These are phyloP conservation scores for Bucco capensis DNA, from an alignment of 2,113 vertebrate genomes.

Conservation along the genomic window DNA sequence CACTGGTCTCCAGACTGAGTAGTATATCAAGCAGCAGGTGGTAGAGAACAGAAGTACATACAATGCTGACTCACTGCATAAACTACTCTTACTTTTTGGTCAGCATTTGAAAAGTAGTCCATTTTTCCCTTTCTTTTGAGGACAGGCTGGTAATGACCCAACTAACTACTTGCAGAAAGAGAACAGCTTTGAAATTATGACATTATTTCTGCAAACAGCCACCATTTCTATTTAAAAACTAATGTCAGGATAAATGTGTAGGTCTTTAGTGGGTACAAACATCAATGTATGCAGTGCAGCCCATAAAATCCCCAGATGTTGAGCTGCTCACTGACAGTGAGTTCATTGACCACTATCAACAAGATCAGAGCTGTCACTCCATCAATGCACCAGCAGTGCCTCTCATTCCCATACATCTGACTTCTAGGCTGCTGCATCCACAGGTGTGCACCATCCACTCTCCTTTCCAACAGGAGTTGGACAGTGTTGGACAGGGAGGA, in stretches of 20 bases:
- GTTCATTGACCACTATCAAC: neutral
- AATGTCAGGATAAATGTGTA: neutral
- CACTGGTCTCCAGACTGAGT: slow-evolving; percentile 48
- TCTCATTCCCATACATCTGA: neutral
- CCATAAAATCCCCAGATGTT: neutral
- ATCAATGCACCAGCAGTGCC: neutral
- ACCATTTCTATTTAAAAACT: neutral
- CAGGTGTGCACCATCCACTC: neutral
- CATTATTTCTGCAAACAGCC: neutral
- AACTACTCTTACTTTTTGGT: neutral
- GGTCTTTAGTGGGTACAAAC: neutral
- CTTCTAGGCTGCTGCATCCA: neutral
- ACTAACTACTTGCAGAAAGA: neutral
- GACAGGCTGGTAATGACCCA: neutral
- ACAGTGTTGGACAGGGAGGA: neutral
- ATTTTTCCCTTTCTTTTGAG: neutral
- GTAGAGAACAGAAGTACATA: neutral
- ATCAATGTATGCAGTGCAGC: neutral
- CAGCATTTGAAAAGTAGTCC: neutral
- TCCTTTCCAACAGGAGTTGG: neutral
- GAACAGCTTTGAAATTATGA: neutral
- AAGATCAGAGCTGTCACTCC: neutral
- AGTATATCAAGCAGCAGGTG: slow-evolving; percentile 60
- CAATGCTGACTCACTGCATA: neutral
- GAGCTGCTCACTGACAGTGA: neutral